Conservation (phyloP, 2,888 invertebrate genomes). For the Caenorhabditis angaria region DNA sequence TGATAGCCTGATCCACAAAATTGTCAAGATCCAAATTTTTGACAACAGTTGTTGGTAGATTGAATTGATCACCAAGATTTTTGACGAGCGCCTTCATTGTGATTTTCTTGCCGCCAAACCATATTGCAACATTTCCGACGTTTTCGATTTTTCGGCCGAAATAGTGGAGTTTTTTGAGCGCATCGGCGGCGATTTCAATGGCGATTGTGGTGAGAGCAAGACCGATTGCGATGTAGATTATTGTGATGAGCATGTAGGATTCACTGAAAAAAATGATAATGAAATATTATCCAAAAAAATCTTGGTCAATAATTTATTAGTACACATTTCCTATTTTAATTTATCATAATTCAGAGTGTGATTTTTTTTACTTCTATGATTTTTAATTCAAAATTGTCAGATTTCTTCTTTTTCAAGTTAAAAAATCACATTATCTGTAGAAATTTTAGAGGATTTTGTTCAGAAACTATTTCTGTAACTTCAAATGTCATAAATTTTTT, state of each 20-base stretch:
- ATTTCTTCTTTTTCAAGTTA: too few relatives aligned
- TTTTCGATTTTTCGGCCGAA: conserved; percentile 70
- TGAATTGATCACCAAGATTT: conserved; percentile 70
- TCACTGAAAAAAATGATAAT: conserved; percentile 47
- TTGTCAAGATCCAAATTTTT: conserved; percentile 63
- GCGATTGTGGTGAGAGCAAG: conserved; percentile 70
- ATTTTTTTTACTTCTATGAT: too few relatives aligned
- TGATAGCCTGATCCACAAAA: conserved; percentile 71
- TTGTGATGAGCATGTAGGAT: conserved; percentile 67
- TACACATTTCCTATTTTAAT: too few relatives aligned
- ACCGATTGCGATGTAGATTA: conserved; percentile 69
- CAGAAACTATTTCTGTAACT: too few relatives aligned
- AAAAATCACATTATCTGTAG: too few relatives aligned
- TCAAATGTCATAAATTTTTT: too few relatives aligned
- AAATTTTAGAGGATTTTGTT: too few relatives aligned
- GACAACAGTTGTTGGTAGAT: conserved; percentile 63
- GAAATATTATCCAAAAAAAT: neutral
- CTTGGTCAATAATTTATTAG: too few relatives aligned
- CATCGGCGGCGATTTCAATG: conserved; percentile 70
- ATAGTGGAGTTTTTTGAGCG: conserved; percentile 68
- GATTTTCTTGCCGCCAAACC: conserved; percentile 70
- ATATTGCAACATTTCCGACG: conserved; percentile 68
- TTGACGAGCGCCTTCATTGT: conserved; percentile 69
- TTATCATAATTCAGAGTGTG: too few relatives aligned
- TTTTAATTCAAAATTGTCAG: too few relatives aligned